Evolutionary conservation across 2,888 invertebrate species (phyloP).

Genomic region (Tipula unca): DNA sequence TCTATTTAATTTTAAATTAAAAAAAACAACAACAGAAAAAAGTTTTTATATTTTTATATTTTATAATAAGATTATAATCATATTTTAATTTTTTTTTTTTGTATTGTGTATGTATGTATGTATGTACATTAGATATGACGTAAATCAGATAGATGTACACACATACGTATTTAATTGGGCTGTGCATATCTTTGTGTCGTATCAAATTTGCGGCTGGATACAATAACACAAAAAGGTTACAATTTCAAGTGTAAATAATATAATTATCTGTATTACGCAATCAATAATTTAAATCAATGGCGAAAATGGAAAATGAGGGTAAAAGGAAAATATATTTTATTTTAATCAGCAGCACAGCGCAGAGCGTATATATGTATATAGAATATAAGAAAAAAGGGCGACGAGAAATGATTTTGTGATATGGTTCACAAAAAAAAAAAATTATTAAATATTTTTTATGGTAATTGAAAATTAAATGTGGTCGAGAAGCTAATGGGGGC

Average conservation of each 20-base stretch:
- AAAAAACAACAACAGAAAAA: too few species aligned
- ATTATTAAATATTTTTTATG: not conserved
- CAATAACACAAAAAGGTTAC: not conserved
- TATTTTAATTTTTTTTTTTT: not conserved
- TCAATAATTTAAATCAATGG: slow-evolving; percentile 14
- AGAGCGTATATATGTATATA: not conserved
- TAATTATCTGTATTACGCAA: not conserved
- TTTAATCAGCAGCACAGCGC: not conserved
- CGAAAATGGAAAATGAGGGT: not conserved
- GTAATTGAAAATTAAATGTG: not conserved
- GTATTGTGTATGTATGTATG: not conserved
- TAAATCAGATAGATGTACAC: not conserved
- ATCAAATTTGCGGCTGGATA: not conserved
- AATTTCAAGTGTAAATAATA: slow-evolving; percentile 14
- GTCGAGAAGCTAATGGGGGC: not conserved
- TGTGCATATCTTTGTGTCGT: not conserved
- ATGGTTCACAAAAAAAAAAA: not conserved
- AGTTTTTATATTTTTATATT: not conserved
- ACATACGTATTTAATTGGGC: too few species aligned
- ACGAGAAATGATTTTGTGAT: not conserved
- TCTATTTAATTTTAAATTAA: not conserved
- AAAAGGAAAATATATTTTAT: not conserved
- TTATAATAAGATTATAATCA: slow-evolving; percentile 4
- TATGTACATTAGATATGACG: not conserved
- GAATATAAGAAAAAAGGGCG: not conserved